These are phyloP conservation scores for Heterotis niloticus DNA, from an alignment of 2,113 vertebrate species.

Conservation along the genomic window DNA sequence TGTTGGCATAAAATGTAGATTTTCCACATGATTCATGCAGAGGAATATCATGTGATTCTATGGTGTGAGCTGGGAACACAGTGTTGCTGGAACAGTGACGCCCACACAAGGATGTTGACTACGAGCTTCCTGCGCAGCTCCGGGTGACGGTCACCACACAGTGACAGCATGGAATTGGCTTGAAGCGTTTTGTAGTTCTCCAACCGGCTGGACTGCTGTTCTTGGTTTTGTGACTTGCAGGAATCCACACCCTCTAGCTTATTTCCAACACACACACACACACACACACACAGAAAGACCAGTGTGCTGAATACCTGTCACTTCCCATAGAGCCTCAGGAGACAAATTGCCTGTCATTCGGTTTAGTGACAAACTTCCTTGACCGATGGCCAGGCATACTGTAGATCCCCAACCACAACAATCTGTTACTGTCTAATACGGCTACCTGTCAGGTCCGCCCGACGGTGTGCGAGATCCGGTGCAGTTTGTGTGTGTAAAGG, in stretches of 20 bases:
- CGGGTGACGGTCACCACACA: no score
- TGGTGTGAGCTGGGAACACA: no score
- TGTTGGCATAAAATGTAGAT: background rate
- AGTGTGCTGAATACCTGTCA: background rate
- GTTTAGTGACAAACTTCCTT: background rate
- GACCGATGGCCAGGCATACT: background rate
- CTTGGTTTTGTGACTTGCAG: no score
- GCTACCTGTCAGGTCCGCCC: no score
- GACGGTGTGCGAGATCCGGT: no score
- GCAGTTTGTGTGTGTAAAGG: no score
- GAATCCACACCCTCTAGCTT: background rate
- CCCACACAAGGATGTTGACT: no score
- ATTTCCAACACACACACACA: background rate
- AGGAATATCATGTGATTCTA: no score
- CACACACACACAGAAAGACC: background rate
- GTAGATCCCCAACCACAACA: background rate
- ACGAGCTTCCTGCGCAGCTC: no score
- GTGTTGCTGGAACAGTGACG: no score
- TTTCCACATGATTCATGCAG: no score
- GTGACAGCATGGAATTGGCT: no score
- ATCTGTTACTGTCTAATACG: background rate
- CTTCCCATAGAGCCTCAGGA: background rate
- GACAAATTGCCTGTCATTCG: constrained; percentile 9
- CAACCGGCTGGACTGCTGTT: background rate
- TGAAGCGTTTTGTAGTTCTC: background rate